Conservation (phyloP, 2,888 invertebrate genomes). For the Philaethria dido region DNA sequence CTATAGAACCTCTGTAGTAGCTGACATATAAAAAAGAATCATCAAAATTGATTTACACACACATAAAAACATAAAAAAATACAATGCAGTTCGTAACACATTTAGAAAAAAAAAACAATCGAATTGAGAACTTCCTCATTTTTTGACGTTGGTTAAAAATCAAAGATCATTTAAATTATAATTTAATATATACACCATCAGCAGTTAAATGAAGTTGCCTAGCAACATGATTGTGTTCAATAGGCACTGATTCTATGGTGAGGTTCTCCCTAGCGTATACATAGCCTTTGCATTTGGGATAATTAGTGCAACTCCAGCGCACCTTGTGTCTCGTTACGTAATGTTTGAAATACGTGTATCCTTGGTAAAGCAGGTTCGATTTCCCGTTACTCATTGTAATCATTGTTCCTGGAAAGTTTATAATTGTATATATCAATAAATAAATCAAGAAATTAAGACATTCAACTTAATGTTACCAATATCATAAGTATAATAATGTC, state of each 20-base stretch:
- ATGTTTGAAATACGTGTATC: slow-evolving; percentile 46
- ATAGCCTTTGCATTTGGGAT: slow-evolving; percentile 51
- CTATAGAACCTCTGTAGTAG: too few species aligned
- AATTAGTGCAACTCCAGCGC: slow-evolving; percentile 52
- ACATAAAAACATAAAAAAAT: too few species aligned
- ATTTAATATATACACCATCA: slow-evolving; percentile 41
- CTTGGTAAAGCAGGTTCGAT: slow-evolving; percentile 27
- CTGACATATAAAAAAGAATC: too few species aligned
- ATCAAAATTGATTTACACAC: too few species aligned
- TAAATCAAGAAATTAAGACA: too few species aligned
- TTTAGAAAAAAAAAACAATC: too few species aligned
- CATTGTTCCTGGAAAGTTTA: slow-evolving; percentile 25
- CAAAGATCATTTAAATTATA: not conserved
- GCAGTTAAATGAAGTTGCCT: slow-evolving; percentile 31
- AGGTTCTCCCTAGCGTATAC: slow-evolving; percentile 45
- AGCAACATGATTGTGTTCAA: slow-evolving; percentile 40
- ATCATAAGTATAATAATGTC: too few species aligned
- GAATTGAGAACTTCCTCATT: too few species aligned
- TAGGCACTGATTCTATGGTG: slow-evolving; percentile 32
- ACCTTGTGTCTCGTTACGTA: slow-evolving; percentile 36
- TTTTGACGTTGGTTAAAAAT: too few species aligned
- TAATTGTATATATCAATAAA: not conserved
- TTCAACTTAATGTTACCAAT: too few species aligned
- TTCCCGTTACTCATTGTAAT: slow-evolving; percentile 29
- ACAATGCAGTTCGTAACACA: too few species aligned